Conservation (phyloP, 2,888 invertebrate species). For the Cataglyphis cursor region DNA sequence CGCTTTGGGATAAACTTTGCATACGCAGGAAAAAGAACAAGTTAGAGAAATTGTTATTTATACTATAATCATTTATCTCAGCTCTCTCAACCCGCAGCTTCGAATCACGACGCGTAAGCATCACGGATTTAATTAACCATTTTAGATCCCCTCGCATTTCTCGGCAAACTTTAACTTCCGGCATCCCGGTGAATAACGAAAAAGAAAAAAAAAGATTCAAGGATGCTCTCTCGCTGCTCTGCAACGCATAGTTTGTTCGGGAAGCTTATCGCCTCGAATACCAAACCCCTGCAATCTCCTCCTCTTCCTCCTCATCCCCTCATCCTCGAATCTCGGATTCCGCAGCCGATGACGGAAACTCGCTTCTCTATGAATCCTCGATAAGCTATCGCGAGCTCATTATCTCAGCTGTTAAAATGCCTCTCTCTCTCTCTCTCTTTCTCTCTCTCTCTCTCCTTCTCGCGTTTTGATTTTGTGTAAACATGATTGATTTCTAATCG, state of each 20-base stretch:
- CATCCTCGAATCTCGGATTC: conserved; percentile 38
- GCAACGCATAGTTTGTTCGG: conserved; percentile 37
- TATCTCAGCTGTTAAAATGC: conserved; percentile 26
- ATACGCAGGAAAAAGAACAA: not conserved
- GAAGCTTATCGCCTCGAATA: conserved; percentile 47
- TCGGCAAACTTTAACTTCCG: conserved; percentile 41
- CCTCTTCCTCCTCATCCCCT: not conserved
- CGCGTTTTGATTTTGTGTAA: not conserved
- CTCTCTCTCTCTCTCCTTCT: not conserved
- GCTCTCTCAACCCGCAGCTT: not conserved
- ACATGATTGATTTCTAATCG: conserved; percentile 15
- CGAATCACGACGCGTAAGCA: conserved; percentile 10
- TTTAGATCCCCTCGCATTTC: conserved; percentile 21
- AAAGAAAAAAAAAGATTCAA: conserved; percentile 18
- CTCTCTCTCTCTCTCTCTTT: not conserved
- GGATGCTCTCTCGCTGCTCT: conserved; percentile 25
- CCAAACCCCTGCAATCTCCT: conserved; percentile 43
- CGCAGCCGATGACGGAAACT: conserved; percentile 48
- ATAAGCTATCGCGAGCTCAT: conserved; percentile 32
- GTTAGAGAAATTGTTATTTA: not conserved
- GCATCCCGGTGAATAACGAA: conserved; percentile 5
- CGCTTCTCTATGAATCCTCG: conserved; percentile 34
- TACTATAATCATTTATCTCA: not conserved
- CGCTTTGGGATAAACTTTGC: not conserved
- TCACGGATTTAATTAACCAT: conserved; percentile 33